These are phyloP conservation scores for Ascidia mentula DNA, from an alignment of 23 tunicate genomes.

Conservation along the genomic window DNA sequence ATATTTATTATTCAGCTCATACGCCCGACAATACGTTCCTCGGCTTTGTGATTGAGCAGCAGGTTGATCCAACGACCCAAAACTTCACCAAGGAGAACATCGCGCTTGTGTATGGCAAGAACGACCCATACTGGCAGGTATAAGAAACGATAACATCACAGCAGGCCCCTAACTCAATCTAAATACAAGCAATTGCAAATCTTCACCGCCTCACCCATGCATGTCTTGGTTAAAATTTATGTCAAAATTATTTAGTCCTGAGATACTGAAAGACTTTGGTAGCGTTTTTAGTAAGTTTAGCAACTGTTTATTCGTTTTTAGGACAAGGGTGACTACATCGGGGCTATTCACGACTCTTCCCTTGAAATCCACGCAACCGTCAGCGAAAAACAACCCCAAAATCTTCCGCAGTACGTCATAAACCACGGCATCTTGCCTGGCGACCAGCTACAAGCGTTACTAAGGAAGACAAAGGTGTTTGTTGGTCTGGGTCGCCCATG, in stretches of 20 bases:
- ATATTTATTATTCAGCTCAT: constrained; percentile 55
- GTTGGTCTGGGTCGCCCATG: constrained; percentile 87
- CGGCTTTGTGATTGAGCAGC: constrained; percentile 90
- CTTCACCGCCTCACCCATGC: too few relatives aligned
- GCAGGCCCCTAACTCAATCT: too few relatives aligned
- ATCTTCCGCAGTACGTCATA: constrained; percentile 56
- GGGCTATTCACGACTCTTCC: constrained; percentile 48
- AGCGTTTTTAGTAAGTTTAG: too few relatives aligned
- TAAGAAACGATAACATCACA: too few relatives aligned
- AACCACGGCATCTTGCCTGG: constrained; percentile 91
- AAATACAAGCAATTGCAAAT: too few relatives aligned
- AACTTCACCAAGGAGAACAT: constrained; percentile 38
- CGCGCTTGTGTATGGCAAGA: constrained; percentile 87
- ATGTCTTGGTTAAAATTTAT: too few relatives aligned
- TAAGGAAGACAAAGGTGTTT: constrained; percentile 72
- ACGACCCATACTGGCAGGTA: constrained; percentile 78
- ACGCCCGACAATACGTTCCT: constrained; percentile 94
- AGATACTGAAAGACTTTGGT: too few relatives aligned
- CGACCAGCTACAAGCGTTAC: constrained; percentile 47
- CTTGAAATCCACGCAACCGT: constrained; percentile 66
- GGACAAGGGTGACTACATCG: constrained; percentile 58
- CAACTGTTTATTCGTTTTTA: constrained; percentile 36
- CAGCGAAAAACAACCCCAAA: neutral
- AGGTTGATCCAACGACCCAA: neutral
- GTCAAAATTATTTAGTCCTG: too few relatives aligned